Conservation (phyloP, 2,113 vertebrate species). For the Amblyornis subalaris region DNA sequence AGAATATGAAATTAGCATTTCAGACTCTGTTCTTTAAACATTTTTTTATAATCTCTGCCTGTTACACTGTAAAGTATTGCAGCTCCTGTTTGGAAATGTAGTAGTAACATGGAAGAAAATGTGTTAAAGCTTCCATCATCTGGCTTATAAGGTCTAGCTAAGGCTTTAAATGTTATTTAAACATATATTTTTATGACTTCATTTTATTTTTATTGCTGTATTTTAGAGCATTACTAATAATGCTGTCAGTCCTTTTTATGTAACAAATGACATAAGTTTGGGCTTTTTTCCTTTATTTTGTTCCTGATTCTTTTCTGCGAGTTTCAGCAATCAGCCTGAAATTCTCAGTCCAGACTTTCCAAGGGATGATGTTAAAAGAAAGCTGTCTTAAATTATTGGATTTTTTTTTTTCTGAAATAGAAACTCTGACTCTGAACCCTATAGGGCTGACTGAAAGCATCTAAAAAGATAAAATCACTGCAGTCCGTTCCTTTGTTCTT, state of each 20-base stretch:
- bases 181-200: not conserved
- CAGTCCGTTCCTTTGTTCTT: not conserved
- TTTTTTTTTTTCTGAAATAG: not conserved
- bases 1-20: not conserved
- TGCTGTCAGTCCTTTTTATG: not conserved
- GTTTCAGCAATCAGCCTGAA: not conserved
- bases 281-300: accelerated
- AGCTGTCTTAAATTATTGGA: not conserved
- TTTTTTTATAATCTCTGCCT: not conserved
- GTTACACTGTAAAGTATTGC: not conserved
- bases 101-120: not conserved
- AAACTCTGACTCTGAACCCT: not conserved
- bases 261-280: not conserved
- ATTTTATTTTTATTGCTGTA: not conserved
- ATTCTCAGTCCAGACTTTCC: not conserved
- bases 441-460: not conserved
- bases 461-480: not conserved
- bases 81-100: not conserved
- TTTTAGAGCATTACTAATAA: not conserved
- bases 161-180: not conserved
- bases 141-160: not conserved
- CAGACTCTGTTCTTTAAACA: not conserved
- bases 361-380: not conserved
- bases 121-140: not conserved
- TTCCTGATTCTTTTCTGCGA: not conserved